Conservation (phyloP, 1,140 invertebrate species). For the Orchesella cincta region DNA sequence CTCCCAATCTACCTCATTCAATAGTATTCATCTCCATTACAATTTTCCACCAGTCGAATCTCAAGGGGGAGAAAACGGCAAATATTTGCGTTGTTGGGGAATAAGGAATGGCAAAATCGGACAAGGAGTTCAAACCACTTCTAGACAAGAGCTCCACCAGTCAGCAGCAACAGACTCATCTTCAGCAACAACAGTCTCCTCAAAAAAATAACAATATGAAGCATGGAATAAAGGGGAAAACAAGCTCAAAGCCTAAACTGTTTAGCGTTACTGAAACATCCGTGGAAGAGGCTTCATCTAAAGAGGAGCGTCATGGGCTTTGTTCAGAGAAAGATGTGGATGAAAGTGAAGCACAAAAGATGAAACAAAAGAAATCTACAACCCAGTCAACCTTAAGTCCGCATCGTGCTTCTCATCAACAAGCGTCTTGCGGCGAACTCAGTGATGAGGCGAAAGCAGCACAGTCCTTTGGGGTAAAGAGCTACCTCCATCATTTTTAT, state of each 20-base stretch:
- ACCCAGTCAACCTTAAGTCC: not conserved
- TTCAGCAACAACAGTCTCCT: not conserved
- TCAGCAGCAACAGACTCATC: conserved; percentile 28
- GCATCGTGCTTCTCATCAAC: not conserved
- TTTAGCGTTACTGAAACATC: conserved; percentile 42
- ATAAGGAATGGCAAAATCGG: conserved; percentile 21
- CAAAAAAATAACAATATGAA: not conserved
- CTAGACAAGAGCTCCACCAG: conserved; percentile 31
- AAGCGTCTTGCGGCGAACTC: not conserved
- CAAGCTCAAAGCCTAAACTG: conserved; percentile 22
- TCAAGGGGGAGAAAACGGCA: no score
- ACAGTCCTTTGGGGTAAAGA: conserved; percentile 57
- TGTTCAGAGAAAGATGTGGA: conserved; percentile 25
- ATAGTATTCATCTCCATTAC: no score
- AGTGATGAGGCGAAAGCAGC: conserved; percentile 27
- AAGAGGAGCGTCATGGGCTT: not conserved
- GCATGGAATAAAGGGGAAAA: not conserved
- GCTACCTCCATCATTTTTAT: conserved; percentile 61
- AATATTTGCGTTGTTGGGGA: not conserved
- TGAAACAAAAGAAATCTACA: conserved; percentile 8
- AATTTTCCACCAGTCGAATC: not conserved
- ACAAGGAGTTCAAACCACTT: conserved; percentile 38
- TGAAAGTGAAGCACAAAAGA: conserved; percentile 10
- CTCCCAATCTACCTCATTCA: no score
- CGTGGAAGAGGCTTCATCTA: conserved; percentile 20